Evolutionary conservation across 2,888 invertebrate genomes (phyloP), one percentile per base, ranked within the genome.

Genomic region (Malachius bipustulatus): DNA sequence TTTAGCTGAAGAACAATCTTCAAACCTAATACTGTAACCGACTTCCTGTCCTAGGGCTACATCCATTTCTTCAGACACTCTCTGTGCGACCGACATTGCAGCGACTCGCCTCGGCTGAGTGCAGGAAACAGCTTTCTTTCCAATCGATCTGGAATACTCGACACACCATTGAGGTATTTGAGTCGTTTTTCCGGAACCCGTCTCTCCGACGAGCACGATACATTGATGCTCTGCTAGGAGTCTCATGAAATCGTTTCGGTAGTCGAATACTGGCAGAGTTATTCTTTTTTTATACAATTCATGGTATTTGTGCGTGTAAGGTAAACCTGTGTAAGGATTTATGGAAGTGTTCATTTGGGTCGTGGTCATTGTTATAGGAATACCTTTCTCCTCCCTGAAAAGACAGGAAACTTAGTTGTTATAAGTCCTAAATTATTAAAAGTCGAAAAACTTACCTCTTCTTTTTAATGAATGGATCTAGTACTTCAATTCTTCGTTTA

Each of bases 11-110:
- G 96, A 93, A 57, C 97, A 97, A 65, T 98, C 97, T 63, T 98
- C 98, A 57, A 98, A 98, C 71, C 98, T 85, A 57, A 98, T 98
- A 57, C 91, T 87, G 59, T 93, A 93, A 39, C 93, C 93, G 13
- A 93, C 91, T 65, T 93, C 88, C 55, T 87, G 81, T 1, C 83
- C 84, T 4, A 99, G 63, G 4, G 78, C 79, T 0, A 97, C 96
- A 60, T 98, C 98, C 97, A 99, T 96, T 66, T 99, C 98, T 57
- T 99, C 97, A 0, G 97, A 91, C 0, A 98, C 98, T 60, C 98
- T 73, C 57, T 97, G 94, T 0, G 98, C 97, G 0, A 99, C 98
- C 0, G 93, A 93, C 97, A 99, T 99, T 4, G 98, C 98, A 1
- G 98, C 98, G 35, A 99, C 98, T 67, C 98, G 67, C 47, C 97